Percentiles rank a stretch among this genome's conserved stretches.
Conservation (phyloP, 2,113 vertebrate species). For the Pipra filicauda region DNA sequence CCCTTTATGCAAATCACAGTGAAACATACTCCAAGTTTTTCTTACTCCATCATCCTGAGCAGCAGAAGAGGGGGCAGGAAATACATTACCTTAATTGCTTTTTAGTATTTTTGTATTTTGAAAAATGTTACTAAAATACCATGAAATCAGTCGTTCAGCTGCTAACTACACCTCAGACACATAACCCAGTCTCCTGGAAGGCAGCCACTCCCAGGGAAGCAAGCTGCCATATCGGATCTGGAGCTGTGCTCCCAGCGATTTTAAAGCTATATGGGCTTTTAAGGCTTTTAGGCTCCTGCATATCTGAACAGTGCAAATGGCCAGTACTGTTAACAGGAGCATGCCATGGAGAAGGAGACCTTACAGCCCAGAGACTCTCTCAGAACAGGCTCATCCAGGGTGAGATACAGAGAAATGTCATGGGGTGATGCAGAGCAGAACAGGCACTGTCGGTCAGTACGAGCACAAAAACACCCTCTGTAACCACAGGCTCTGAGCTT, state of each 20-base stretch:
- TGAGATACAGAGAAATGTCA: background rate
- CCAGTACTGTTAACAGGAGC: background rate
- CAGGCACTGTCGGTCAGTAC: background rate
- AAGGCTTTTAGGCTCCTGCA: background rate
- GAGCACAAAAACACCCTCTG: background rate
- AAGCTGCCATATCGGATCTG: background rate
- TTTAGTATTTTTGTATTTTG: slow-evolving; percentile 37
- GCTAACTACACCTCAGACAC: slow-evolving; percentile 38
- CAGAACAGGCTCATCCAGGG: background rate
- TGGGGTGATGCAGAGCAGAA: background rate
- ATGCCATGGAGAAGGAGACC: background rate
- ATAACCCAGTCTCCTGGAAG: slow-evolving; percentile 31
- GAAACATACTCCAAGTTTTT: background rate
- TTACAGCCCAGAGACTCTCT: background rate
- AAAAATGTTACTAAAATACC: slow-evolving; percentile 48
- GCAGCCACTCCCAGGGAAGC: background rate
- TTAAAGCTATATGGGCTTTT: background rate
- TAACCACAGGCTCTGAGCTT: background rate
- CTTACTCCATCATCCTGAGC: background rate
- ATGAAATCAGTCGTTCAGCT: slow-evolving; percentile 39
- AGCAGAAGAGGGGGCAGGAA: background rate
- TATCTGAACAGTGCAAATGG: background rate
- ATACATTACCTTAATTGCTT: slow-evolving; percentile 44
- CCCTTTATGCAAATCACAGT: background rate
- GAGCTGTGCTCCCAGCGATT: background rate